A percentile compares a stretch with the other conserved stretches of the same genome.
These are phyloP conservation scores for Cyclophora punctaria DNA, from an alignment of 2,888 invertebrate species.

Conservation along the genomic window DNA sequence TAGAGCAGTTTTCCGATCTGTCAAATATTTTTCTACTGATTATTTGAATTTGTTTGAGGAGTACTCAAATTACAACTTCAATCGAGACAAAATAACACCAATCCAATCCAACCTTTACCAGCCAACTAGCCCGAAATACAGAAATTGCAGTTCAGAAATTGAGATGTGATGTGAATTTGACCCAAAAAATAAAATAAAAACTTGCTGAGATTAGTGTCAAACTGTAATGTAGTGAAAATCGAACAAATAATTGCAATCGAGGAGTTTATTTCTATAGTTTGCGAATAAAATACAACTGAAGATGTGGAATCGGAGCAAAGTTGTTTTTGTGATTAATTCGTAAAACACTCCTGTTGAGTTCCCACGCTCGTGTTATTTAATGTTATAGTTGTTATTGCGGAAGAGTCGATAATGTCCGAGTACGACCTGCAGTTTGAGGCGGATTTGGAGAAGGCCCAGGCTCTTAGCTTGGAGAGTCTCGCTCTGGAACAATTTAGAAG, in stretches of 20 bases:
- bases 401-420: constrained; percentile 71
- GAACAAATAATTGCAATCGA: constrained; percentile 32
- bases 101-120: no score
- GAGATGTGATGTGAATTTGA: constrained; percentile 29
- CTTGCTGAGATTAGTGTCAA: constrained; percentile 26
- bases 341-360: constrained; percentile 41
- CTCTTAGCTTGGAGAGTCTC: constrained; percentile 89
- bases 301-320: constrained; percentile 12
- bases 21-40: no score
- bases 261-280: constrained; percentile 37
- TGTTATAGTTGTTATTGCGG: constrained; percentile 43
- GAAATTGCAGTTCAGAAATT: no score
- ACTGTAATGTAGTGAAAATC: constrained; percentile 43
- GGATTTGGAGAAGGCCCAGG: constrained; percentile 90
- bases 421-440: constrained; percentile 89
- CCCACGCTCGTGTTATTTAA: constrained; percentile 45
- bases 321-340: constrained; percentile 34
- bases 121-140: no score
- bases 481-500: constrained; percentile 87
- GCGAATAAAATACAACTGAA: constrained; percentile 9
- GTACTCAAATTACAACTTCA: no score
- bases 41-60: no score
- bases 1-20: no score
- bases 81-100: no score
- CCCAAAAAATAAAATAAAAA: constrained; percentile 35